Conservation (phyloP, 2,797 vertebrate genomes). For the Eleutherodactylus coqui region DNA sequence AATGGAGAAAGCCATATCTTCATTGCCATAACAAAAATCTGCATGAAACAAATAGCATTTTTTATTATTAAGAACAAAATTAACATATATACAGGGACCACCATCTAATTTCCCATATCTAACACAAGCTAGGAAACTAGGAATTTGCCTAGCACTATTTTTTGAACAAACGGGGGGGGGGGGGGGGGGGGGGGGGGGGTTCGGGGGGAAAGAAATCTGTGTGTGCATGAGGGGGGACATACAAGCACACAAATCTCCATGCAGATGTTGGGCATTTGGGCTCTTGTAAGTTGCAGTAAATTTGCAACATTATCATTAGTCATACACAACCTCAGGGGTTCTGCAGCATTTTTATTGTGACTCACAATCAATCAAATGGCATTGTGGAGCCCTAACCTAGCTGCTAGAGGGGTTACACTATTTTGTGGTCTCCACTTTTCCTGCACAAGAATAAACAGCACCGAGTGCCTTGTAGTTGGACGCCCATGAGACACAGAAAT, state of each 20-base stretch:
- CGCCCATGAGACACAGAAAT: neutral
- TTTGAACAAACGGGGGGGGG: no score
- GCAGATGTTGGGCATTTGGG: neutral
- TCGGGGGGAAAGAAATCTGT: no score
- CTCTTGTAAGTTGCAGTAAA: neutral
- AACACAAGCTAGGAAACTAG: neutral
- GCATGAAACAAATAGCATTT: constrained; percentile 54
- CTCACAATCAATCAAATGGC: neutral
- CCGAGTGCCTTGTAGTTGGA: no score
- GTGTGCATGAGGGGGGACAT: no score
- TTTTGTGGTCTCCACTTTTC: no score
- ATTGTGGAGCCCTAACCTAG: no score
- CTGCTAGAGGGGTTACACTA: no score
- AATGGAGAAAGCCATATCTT: constrained; percentile 96
- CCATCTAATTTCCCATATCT: neutral
- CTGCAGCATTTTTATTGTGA: neutral
- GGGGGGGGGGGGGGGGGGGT: no score
- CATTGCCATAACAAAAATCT: constrained; percentile 99
- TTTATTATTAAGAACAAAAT: neutral
- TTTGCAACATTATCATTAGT: neutral
- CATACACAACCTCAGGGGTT: neutral
- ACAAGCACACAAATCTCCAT: neutral
- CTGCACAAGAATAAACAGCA: no score
- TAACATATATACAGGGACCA: neutral
- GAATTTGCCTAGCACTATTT: neutral